Evolutionary conservation across 2,797 vertebrate genomes (phyloP), one percentile per base, ranked within the genome.

Genomic region (Tympanoctomys barrerae): DNA sequence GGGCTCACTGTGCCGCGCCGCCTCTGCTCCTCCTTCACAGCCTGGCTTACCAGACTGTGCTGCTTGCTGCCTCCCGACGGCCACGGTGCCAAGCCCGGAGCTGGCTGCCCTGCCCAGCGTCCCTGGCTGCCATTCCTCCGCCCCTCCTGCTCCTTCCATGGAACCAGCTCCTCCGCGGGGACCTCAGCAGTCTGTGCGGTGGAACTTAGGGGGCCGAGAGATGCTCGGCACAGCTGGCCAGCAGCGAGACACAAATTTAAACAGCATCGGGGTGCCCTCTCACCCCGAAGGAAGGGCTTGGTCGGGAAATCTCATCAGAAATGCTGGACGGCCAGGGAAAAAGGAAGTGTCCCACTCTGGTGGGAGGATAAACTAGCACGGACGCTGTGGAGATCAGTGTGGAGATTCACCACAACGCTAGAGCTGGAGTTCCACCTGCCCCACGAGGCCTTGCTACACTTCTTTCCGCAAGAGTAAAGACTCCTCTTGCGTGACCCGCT

Each of bases 111-210:
- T 22, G 22, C 57, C 57, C 19, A 28, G 46, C 16, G 18, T 4
- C n/a, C 19, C 28, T 59, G 36, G 75, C 21, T 39, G 1, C 39
- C 52, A 14, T 14, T 39, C 71, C 39, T 11, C 61, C 0, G 1
- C 62, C 21, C 22, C 19, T 19, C 8, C 12, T 7, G 7, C 59
- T 33, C n/a, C 16, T 7, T 18, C 33, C 28, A 5, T 5, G 0
- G 19, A 54, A n/a, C 39, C 59, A n/a, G 39, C 11, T 10, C 22
- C 26, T 64, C 59, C 4, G 36, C n/a, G 52, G 39, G 16, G 12
- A 54, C 42, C 73, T 5, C 36, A 57, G 62, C 42, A 39, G 14
- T 21, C 2, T n/a, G 33, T 24, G 66, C 1, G 59, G 52, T 39
- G 36, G 84, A 26, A 39, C 0, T 77, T 46, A 31, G 26, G 26